Evolutionary conservation across 2,113 vertebrate species (phyloP), one percentile per base, ranked within the genome.

Genomic region (Corydoras sp.): DNA sequence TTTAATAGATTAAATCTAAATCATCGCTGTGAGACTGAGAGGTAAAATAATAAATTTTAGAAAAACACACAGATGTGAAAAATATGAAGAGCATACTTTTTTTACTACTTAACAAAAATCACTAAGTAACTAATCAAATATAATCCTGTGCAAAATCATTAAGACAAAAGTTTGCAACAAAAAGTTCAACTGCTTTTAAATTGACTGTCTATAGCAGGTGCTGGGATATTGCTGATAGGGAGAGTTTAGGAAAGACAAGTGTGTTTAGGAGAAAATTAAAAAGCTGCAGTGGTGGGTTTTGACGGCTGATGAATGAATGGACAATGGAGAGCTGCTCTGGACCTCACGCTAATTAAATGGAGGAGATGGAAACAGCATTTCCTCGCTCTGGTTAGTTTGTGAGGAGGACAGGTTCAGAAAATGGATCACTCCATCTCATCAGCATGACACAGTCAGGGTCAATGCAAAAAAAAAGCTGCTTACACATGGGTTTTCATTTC

Each of bases 381-480:
- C 58, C 30, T 53, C 35, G 62, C 43, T 62, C 48, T 15, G 18
- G 66, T 67, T 73, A 56, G 66, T 67, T 59, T 61, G 64, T 5
- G n/a, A 9, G 58, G 72, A 62, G 24, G 13, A 58, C 50, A 43
- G 59, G 10, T 53, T 51, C 2, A 1, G 48, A 6, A 68, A 68
- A 68, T 62, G 58, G 65, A 72, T 72, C 71, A 5, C 55, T 51
- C 9, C 18, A 73, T 67, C 58, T 67, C 63, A 65, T 32, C 64
- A 51, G 29, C 35, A 32, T 6, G 4, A 64, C 43, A 43, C n/a
- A 50, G 12, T 58, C 24, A 0, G 49, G 15, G 70, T 51, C 10
- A 53, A 59, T 12, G 4, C 24, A 13, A 43, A 43, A 43, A 43
- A 62, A 63, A 71, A 71, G 31, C 30, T 71, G 69, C 55, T 60